Percentiles rank a stretch among this genome's conserved stretches.
Conservation (phyloP, 2,797 vertebrate species). For the Ambastaia sidthimunki region DNA sequence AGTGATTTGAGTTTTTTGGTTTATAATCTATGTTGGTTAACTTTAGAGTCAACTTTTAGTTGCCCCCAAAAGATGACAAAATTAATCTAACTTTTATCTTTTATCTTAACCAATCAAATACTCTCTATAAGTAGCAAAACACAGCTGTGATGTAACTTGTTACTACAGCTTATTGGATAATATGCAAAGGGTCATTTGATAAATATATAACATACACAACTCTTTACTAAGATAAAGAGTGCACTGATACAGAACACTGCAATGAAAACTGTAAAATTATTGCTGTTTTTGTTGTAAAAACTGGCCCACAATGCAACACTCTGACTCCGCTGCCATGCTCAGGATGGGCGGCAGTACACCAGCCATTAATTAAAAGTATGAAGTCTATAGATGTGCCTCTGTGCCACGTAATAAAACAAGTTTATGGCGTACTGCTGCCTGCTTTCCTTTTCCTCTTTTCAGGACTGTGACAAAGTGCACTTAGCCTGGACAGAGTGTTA, state of each 20-base stretch:
- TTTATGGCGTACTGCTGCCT: conserved; percentile 75
- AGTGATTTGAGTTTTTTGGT: not conserved
- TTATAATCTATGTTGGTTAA: not conserved
- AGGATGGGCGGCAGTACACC: conserved; percentile 36
- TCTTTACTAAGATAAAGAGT: not conserved
- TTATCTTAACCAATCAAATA: no score
- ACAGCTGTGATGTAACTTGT: no score
- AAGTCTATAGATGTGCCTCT: conserved; percentile 69
- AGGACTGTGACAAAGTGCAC: conserved; percentile 78
- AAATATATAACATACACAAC: no score
- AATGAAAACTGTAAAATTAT: not conserved
- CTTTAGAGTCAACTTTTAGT: not conserved
- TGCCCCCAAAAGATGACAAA: not conserved
- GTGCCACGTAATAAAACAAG: conserved; percentile 76
- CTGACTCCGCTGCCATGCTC: conserved; percentile 6
- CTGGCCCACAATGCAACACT: not conserved
- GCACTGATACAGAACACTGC: not conserved
- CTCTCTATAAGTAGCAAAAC: no score
- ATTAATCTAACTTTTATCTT: no score
- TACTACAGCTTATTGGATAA: no score
- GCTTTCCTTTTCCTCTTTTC: conserved; percentile 75
- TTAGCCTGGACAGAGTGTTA: conserved; percentile 69
- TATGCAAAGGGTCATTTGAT: not conserved
- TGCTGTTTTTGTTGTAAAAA: not conserved
- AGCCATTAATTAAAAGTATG: conserved; percentile 78